Conservation (phyloP, 2,113 vertebrate genomes). For the Lutjanus erythropterus region DNA sequence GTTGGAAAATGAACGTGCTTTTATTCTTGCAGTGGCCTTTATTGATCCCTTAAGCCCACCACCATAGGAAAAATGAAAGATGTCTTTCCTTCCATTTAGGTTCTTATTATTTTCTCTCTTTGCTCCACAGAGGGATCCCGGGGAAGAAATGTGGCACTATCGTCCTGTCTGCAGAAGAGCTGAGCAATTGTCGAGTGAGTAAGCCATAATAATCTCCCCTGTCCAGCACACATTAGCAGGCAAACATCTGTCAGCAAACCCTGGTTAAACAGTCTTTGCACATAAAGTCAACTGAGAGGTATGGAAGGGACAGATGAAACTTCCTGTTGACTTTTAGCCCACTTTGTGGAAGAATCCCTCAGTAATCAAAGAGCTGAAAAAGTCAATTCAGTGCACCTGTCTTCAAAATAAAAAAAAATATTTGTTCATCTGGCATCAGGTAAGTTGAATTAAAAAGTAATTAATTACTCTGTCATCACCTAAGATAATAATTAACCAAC, state of each 20-base stretch:
- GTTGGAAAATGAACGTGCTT: background rate
- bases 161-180: slow-evolving; percentile 83
- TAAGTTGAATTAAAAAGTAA: too few species aligned
- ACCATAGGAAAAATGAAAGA: slow-evolving; percentile 5
- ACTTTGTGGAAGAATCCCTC: background rate
- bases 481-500: background rate
- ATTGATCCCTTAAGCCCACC: slow-evolving; percentile 5
- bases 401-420: background rate
- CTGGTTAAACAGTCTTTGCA: slow-evolving; percentile 19
- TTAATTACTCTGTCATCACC: too few species aligned
- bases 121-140: slow-evolving; percentile 80
- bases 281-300: slow-evolving; percentile 26
- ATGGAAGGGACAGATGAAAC: slow-evolving; percentile 5
- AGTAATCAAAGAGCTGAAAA: background rate
- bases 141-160: slow-evolving; percentile 86
- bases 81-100: slow-evolving; percentile 30
- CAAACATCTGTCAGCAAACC: slow-evolving; percentile 51
- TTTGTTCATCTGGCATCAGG: too few species aligned
- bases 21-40: slow-evolving; percentile 2
- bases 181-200: slow-evolving; percentile 87
- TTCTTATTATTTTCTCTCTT: slow-evolving; percentile 44
- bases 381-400: background rate
- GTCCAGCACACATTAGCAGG: slow-evolving; percentile 39
- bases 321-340: slow-evolving; percentile 3
- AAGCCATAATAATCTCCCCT: slow-evolving; percentile 43